These are phyloP conservation scores for Leptestheria dahalacensis DNA, from an alignment of 1,140 invertebrate genomes.

Conservation along the genomic window DNA sequence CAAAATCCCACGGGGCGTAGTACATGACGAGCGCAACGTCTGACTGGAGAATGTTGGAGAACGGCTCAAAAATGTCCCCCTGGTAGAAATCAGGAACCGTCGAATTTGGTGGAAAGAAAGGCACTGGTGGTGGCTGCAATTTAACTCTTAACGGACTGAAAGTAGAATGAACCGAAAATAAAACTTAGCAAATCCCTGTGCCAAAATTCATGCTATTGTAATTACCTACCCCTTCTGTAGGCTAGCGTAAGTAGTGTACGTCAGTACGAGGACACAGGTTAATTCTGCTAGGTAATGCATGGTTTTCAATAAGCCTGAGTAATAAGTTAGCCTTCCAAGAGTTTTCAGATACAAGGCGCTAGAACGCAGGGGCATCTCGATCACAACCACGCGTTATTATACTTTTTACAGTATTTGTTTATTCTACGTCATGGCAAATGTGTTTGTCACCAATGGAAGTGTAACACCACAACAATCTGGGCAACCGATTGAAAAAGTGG, in stretches of 20 bases:
- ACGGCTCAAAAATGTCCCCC: slow-evolving; percentile 45
- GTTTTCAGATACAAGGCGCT: background rate
- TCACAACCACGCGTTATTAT: no score
- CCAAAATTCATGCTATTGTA: background rate
- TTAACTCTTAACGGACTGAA: slow-evolving; percentile 48
- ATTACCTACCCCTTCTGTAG: slow-evolving; percentile 33
- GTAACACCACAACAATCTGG: no score
- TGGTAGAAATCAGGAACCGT: slow-evolving; percentile 53
- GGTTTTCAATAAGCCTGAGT: background rate
- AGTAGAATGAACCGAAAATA: slow-evolving; percentile 21
- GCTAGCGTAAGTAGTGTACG: slow-evolving; percentile 29
- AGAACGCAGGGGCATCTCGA: background rate
- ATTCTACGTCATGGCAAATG: no score
- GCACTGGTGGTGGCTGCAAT: slow-evolving; percentile 43
- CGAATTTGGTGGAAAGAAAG: slow-evolving; percentile 47
- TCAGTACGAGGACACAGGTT: background rate
- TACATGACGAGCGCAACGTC: slow-evolving; percentile 71
- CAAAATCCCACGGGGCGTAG: slow-evolving; percentile 78
- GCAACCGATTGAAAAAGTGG: no score
- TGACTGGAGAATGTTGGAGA: slow-evolving; percentile 38
- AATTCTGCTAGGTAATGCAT: background rate
- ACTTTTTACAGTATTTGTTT: no score
- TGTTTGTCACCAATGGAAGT: no score
- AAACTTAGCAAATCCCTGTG: background rate
- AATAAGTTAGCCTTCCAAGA: no score